Base-by-base conservation (phyloP, 2,888 invertebrate species). In the Helleia helle region DNA sequence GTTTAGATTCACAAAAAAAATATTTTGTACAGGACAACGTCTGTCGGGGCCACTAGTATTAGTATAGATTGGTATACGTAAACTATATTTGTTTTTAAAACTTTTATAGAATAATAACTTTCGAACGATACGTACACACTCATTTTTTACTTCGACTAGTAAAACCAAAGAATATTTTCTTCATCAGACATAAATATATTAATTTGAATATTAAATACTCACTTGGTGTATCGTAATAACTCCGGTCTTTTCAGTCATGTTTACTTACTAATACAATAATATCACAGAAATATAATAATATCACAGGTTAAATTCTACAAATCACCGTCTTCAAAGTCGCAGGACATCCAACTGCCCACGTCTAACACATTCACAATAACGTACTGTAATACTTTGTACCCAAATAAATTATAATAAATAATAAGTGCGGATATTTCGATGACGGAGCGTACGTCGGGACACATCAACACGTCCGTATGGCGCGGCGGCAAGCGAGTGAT, bases 201-300 rank as follows among this genome's bases (percentile, higher is more conserved):
- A n/a, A n/a, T n/a, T n/a, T n/a, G n/a, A n/a, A n/a, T n/a, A 40
- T 38, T 13, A 37, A 9, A 22, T 24, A 71, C 73, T 69, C 48
- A 80, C 81, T 42, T 79, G 77, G 42, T 80, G 72, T 34, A 80
- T 80, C 1, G 75, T 80, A 8, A 80, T 77, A 4, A 80, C 65
- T 44, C 75, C 81, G 1, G 59, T 53, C 34, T 76, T 58, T 46
- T 75, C 60, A 36, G 61, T 57, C 77, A 76, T 79, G 47, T 52
- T 58, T 24, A 46, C 26, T 42, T 17, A 39, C 43, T 28, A 48
- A 47, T 13, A 31, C 30, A 45, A 45, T 24, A 51, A 47, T 47
- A 43, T 40, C 49, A 53, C 51, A 64, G 65, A 68, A n/a, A n/a
- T n/a, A n/a, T 73, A 44, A 71, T 3, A 22, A 22, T 7, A 81